A percentile compares a stretch with the other conserved stretches of the same genome.
phyloP scores from a whole-genome alignment of 92 coral and sea anemone genomes.

The Metridium senile region DNA sequence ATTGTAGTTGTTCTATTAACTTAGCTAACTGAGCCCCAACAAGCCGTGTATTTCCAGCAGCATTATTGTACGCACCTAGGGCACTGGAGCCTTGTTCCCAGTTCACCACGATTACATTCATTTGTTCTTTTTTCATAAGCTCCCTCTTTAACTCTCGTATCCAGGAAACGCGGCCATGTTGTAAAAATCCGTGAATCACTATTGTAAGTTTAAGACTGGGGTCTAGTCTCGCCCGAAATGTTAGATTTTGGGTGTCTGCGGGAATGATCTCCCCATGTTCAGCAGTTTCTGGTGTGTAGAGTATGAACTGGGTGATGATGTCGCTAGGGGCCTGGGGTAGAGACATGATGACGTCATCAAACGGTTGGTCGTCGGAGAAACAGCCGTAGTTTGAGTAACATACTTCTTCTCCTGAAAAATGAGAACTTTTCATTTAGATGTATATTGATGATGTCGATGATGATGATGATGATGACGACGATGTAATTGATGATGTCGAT shows the following conservation, averaged over 20 bases:
- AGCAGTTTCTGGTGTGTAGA: constrained; percentile 52
- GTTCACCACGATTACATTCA: constrained; percentile 83
- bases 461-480: neutral
- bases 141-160: constrained; percentile 59
- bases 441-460: neutral
- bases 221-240: constrained; percentile 17
- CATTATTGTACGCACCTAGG: constrained; percentile 51
- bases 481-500: neutral
- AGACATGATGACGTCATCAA: constrained; percentile 60
- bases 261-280: constrained; percentile 42
- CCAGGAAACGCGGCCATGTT: constrained; percentile 70
- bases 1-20: constrained; percentile 46
- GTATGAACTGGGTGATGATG: constrained; percentile 59
- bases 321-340: constrained; percentile 73
- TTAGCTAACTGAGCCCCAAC: constrained; percentile 76
- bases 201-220: constrained; percentile 46
- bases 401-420: constrained; percentile 42
- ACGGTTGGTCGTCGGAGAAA: constrained; percentile 77
- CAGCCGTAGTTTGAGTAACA: constrained; percentile 87
- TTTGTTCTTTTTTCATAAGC: constrained; percentile 57
- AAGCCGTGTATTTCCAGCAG: constrained; percentile 85
- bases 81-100: constrained; percentile 69
- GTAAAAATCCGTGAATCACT: constrained; percentile 78
- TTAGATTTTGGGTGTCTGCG: constrained; percentile 6
- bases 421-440: neutral